These are phyloP conservation scores for Hirundo rustica DNA, from an alignment of 2,797 vertebrate species.

Conservation along the genomic window DNA sequence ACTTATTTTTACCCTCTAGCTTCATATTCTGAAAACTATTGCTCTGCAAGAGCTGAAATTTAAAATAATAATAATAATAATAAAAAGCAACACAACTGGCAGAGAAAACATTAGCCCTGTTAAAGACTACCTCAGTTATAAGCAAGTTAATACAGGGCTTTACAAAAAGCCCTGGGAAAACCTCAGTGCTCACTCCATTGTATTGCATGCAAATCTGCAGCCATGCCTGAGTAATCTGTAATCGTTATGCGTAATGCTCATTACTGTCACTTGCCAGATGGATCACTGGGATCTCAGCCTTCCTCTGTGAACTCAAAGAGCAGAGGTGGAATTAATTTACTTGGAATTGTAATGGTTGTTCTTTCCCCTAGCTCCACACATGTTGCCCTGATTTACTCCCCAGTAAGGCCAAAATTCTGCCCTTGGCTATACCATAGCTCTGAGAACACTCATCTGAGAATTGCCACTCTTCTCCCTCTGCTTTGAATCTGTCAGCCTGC, in stretches of 20 bases:
- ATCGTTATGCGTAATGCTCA: background rate
- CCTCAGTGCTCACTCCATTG: background rate
- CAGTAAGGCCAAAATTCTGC: background rate
- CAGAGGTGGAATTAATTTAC: slow-evolving; percentile 20
- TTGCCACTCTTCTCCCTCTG: background rate
- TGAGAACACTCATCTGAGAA: background rate
- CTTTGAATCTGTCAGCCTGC: background rate
- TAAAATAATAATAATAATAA: background rate
- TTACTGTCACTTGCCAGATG: slow-evolving; percentile 35
- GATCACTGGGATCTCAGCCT: background rate
- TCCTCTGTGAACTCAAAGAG: slow-evolving; percentile 21
- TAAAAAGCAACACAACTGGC: background rate
- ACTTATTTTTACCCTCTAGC: background rate
- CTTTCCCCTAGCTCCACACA: background rate
- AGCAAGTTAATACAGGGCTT: background rate
- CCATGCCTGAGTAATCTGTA: slow-evolving; percentile 12
- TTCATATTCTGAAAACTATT: background rate
- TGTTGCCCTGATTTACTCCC: background rate
- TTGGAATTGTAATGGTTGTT: background rate
- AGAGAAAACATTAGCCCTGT: background rate
- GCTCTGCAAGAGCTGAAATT: background rate
- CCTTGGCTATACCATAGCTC: background rate
- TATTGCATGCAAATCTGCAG: background rate
- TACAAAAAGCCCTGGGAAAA: background rate
- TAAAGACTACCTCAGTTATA: background rate